Evolutionary conservation across 1,140 invertebrate species (phyloP), one percentile per base, ranked within the genome.

Genomic region (Mya arenaria): DNA sequence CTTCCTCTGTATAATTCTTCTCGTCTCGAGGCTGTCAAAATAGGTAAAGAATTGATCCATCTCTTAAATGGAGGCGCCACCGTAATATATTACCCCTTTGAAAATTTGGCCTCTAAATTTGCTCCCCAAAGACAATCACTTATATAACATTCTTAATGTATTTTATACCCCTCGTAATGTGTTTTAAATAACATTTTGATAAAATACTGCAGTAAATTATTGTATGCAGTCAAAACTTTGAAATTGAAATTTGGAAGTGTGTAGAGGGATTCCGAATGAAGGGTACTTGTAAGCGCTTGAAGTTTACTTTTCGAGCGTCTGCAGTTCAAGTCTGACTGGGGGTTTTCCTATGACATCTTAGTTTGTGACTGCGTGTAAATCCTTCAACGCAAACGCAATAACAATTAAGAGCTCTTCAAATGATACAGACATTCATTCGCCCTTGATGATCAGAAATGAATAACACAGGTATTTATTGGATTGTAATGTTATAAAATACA

Each of bases 121-220:
- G 60, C 62, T 72, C 52, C 32, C 30, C 71, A 55, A 66, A 48
- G 25, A n/a, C 56, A 37, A 74, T 82, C 79, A 73, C 56, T 39
- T 39, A 82, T 74, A 52, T 66, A 73, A 73, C 56, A 55, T 69
- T 55, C 48, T 80, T 71, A 48, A 62, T 62, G 66, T n/a, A 69
- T 80, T 80, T 80, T 62, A 71, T 80, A 55, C 30, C 4, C 28
- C n/a, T 55, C 68, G 55, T 80, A 80, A 80, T 82, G 79, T 56
- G 79, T 82, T 82, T 82, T 82, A 73, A 82, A 82, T 82, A 82
- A 82, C 69, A 73, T 82, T 82, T 82, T 82, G 79, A 82, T 82
- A 82, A 73, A 73, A 74, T 62, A 34, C 25, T 65, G 68, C 48
- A 52, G 71, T 82, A 82, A 82, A 82, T 82, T 65, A 74, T 39